Evolutionary conservation across 1,140 invertebrate species (phyloP).

Genomic region (Oryctes rhinoceros): DNA sequence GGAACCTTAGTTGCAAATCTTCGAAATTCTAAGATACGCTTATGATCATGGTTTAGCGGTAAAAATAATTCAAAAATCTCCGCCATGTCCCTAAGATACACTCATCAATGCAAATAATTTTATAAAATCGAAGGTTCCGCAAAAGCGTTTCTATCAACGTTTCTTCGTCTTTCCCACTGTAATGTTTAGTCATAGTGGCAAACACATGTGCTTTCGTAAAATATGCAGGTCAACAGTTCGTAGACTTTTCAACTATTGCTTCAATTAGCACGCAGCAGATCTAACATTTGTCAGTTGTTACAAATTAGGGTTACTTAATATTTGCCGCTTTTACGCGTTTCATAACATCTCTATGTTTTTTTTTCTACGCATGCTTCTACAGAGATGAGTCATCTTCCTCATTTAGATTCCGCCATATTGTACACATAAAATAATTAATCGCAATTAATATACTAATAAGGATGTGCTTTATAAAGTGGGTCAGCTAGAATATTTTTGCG

Average conservation of each 20-base stretch:
- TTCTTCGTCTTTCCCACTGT: not conserved
- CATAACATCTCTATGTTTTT: too few species aligned
- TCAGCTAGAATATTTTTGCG: not conserved
- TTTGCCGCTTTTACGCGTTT: slow-evolving; percentile 1
- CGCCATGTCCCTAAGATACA: too few species aligned
- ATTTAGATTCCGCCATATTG: slow-evolving; percentile 7
- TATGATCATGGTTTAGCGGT: too few species aligned
- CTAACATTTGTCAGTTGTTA: slow-evolving; percentile 21
- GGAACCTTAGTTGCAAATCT: too few species aligned
- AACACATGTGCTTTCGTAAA: slow-evolving; percentile 7
- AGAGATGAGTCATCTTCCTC: not conserved
- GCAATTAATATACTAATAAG: slow-evolving; percentile 8
- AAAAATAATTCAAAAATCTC: too few species aligned
- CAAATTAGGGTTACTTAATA: slow-evolving; percentile 28
- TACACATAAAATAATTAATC: not conserved
- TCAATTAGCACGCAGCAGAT: not conserved
- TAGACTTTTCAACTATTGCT: slow-evolving; percentile 15
- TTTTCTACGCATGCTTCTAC: too few species aligned
- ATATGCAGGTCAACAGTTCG: slow-evolving; percentile 16
- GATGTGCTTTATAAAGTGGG: not conserved
- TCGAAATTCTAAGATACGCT: too few species aligned
- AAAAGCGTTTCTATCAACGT: too few species aligned
- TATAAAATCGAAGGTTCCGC: too few species aligned
- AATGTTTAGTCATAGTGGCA: not conserved
- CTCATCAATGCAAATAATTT: too few species aligned